Base-by-base conservation (phyloP, 2,888 invertebrate species). In the Mylabris sibirica region DNA sequence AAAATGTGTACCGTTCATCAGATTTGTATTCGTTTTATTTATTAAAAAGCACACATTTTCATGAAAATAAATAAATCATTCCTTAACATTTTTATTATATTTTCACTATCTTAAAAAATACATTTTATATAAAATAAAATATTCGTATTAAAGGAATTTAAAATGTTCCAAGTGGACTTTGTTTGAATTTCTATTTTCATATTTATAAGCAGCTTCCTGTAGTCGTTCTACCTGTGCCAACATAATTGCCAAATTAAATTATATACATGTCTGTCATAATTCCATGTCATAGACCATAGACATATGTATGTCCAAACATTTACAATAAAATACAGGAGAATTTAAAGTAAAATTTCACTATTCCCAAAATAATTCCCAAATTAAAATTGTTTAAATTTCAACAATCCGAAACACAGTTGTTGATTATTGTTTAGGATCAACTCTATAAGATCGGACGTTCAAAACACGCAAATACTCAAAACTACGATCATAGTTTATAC, bases 211-310 rank as follows among this genome's bases (percentile, higher is more conserved):
- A 30, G 44, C 44, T 44, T 44, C 44, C n/a, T 44, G 44, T 44
- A 44, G 30, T 30, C 8, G 44, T 44, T 44, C 2, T 44, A 44
- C 44, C 44, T 44, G 44, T 44, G 44, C 44, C 44, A 44, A 44
- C 4, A 44, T 44, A 44, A 44, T 44, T 44, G 44, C 44, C 44
- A 44, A 44, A 44, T 44, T 44, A 44, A 44, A 44, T 44, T 44
- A 44, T 44, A 44, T 44, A 44, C 44, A 44, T 17, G 44, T 44
- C 44, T 44, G 44, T 44, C 4, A 44, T 44, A 44, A 17, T 44
- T 44, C n/a, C 12, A 44, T 44, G 12, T 12, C 38, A 38, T 38
- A 30, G 30, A 30, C 5, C n/a, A n/a, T n/a, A n/a, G n/a, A n/a
- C n/a, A n/a, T n/a, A n/a, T n/a, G n/a, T n/a, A n/a, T n/a, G n/a